Percentiles rank a stretch among this genome's conserved stretches.
Evolutionary conservation across 2,888 invertebrate genomes (phyloP).

Genomic region (Coenonympha glycerion): DNA sequence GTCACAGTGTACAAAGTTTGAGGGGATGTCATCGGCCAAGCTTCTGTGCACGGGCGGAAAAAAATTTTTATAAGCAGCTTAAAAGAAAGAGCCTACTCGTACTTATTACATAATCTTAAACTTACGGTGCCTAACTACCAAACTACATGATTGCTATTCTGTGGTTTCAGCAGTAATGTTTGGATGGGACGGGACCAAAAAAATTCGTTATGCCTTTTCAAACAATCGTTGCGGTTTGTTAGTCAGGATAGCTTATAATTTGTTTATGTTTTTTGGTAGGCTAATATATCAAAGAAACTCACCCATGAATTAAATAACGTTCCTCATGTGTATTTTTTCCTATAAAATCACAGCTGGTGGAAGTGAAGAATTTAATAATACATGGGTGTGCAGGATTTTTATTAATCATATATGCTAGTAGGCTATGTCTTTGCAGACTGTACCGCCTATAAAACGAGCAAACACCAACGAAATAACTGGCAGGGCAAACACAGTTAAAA

Average conservation of each 20-base stretch:
- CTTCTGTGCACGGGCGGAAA: too few relatives aligned
- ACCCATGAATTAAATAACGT: constrained; percentile 2
- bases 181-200: constrained; percentile 41
- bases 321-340: background rate
- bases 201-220: constrained; percentile 46
- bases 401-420: too few relatives aligned
- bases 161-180: constrained; percentile 35
- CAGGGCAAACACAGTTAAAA: constrained; percentile 23
- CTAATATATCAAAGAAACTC: constrained; percentile 10
- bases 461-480: constrained; percentile 24
- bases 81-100: too few relatives aligned
- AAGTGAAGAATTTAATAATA: background rate
- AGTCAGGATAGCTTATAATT: constrained; percentile 25
- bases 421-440: background rate
- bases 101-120: too few relatives aligned
- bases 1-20: too few relatives aligned
- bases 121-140: too few relatives aligned
- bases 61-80: too few relatives aligned
- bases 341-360: constrained; percentile 1
- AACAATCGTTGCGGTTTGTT: constrained; percentile 48
- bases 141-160: background rate
- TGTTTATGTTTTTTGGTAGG: constrained; percentile 14
- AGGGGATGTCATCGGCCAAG: too few relatives aligned
- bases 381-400: too few relatives aligned
- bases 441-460: constrained; percentile 12